phyloP scores from a whole-genome alignment of 2,888 invertebrate species.

The Oxytorus armatus region DNA sequence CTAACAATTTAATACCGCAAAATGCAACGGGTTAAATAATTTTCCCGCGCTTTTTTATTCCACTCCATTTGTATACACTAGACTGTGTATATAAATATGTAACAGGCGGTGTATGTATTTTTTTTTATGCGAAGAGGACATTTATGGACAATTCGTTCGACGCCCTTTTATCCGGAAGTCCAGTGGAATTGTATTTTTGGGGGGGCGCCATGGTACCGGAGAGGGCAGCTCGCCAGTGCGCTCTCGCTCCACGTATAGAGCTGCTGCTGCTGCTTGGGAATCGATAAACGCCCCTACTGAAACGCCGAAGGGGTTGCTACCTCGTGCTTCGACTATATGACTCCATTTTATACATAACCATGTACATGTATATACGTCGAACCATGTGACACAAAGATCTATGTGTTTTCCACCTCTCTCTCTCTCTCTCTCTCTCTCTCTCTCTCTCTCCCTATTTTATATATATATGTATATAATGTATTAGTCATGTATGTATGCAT shows the following conservation, averaged over 20 bases:
- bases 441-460: too few species aligned
- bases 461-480: slow-evolving; percentile 11
- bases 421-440: too few species aligned
- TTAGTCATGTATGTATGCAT: slow-evolving; percentile 21
- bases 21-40: too few species aligned
- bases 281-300: slow-evolving; percentile 80
- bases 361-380: neutral
- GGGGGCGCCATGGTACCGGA: slow-evolving; percentile 60
- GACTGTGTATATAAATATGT: too few species aligned
- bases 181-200: slow-evolving; percentile 54
- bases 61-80: neutral
- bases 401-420: slow-evolving; percentile 12
- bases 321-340: slow-evolving; percentile 66
- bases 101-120: neutral
- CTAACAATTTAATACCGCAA: too few species aligned
- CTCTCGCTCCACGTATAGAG: slow-evolving; percentile 42
- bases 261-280: slow-evolving; percentile 77
- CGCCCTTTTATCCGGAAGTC: slow-evolving; percentile 79
- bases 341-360: slow-evolving; percentile 39
- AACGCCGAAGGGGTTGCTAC: slow-evolving; percentile 77
- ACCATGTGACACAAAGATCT: neutral
- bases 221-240: slow-evolving; percentile 62
- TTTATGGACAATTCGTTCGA: slow-evolving; percentile 70
- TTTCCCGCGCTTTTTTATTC: neutral
- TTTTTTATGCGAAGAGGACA: slow-evolving; percentile 13